A percentile compares a stretch with the other conserved stretches of the same genome.
Evolutionary conservation across 2,888 invertebrate species (phyloP).

Genomic region (Desoria tigrina): DNA sequence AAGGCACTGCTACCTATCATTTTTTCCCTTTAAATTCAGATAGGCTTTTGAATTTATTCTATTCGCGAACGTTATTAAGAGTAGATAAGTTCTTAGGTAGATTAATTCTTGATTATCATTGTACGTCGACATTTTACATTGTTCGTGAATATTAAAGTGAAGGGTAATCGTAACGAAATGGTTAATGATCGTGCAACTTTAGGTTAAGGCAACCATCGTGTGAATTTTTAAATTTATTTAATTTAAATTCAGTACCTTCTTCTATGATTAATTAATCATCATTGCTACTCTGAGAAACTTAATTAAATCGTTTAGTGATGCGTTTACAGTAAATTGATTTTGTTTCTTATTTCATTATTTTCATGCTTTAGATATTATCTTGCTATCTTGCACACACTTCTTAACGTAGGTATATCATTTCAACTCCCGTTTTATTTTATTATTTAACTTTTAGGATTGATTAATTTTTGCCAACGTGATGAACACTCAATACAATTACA

Average conservation of each 20-base stretch:
- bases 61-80: background rate
- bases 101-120: slow-evolving; percentile 33
- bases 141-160: slow-evolving; percentile 40
- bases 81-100: slow-evolving; percentile 20
- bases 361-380: background rate
- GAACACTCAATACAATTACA: too few relatives aligned
- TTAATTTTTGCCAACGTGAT: too few relatives aligned
- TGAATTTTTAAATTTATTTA: slow-evolving; percentile 35
- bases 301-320: slow-evolving; percentile 18
- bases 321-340: slow-evolving; percentile 1
- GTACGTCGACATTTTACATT: slow-evolving; percentile 39
- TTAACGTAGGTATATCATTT: too few relatives aligned
- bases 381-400: too few relatives aligned
- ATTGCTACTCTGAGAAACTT: slow-evolving; percentile 13
- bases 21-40: slow-evolving; percentile 5
- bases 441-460: too few relatives aligned
- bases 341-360: slow-evolving; percentile 9
- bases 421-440: too few relatives aligned
- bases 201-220: slow-evolving; percentile 21
- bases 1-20: slow-evolving; percentile 16
- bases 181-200: slow-evolving; percentile 16
- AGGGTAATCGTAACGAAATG: slow-evolving; percentile 38
- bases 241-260: slow-evolving; percentile 27
- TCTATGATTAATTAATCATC: slow-evolving; percentile 1
- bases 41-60: slow-evolving; percentile 4